phyloP scores from a whole-genome alignment of 1,140 invertebrate genomes.

The Apocrypta bakeri region DNA sequence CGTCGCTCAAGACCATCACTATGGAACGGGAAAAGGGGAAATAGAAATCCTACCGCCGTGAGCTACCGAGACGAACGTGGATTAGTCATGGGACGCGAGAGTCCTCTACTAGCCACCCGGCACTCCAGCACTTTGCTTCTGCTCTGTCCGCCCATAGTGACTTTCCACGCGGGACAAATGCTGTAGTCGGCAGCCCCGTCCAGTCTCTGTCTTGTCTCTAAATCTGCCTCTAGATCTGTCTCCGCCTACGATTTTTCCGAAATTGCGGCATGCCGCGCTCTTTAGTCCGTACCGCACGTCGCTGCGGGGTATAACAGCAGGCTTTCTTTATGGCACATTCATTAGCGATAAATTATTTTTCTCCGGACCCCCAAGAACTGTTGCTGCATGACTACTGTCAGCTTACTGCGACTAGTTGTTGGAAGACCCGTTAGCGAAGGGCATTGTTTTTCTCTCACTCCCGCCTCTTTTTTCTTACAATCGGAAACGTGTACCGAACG shows the following conservation, averaged over 20 bases:
- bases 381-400: too few relatives aligned
- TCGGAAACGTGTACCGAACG: too few relatives aligned
- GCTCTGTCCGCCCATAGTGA: constrained; percentile 38
- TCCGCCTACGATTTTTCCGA: constrained; percentile 22
- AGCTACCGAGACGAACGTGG: constrained; percentile 44
- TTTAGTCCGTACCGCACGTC: background rate
- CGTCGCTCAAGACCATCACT: too few relatives aligned
- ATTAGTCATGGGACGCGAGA: constrained; percentile 40
- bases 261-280: background rate
- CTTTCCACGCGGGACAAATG: constrained; percentile 28
- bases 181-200: background rate
- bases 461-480: background rate
- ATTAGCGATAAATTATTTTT: constrained; percentile 45
- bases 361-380: background rate
- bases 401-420: too few relatives aligned
- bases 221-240: too few relatives aligned
- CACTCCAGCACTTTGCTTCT: background rate
- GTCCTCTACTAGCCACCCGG: constrained; percentile 22
- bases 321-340: constrained; percentile 13
- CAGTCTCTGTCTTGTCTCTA: too few relatives aligned
- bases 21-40: too few relatives aligned
- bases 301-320: background rate
- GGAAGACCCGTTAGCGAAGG: background rate
- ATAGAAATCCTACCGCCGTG: constrained; percentile 23
- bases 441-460: background rate